phyloP scores from a whole-genome alignment of 2,797 vertebrate species.

The Sebastes nivosus region DNA sequence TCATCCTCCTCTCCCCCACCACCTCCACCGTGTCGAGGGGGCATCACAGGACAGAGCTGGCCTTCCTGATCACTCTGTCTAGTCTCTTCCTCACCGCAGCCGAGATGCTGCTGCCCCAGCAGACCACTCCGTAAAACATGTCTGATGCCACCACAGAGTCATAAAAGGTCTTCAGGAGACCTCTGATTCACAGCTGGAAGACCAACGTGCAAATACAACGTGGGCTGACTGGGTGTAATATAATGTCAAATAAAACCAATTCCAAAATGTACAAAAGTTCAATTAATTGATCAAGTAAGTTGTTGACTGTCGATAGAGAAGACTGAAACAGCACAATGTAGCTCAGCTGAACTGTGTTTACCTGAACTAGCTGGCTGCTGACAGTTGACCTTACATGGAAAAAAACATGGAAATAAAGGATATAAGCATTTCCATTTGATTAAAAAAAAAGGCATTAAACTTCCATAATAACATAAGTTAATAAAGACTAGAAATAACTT shows the following conservation, averaged over 20 bases:
- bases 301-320: rapidly evolving
- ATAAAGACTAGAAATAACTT: background rate
- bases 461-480: background rate
- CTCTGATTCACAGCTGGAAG: background rate
- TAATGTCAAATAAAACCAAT: background rate
- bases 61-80: too few species aligned
- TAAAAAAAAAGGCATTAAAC: too few species aligned
- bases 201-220: background rate
- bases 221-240: background rate
- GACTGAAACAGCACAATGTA: background rate
- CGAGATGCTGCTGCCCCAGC: too few species aligned
- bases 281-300: background rate
- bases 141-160: too few species aligned
- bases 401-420: background rate
- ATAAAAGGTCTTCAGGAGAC: too few species aligned
- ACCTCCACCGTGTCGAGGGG: too few species aligned
- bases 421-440: too few species aligned
- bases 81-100: too few species aligned
- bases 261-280: background rate
- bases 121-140: too few species aligned
- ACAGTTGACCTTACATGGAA: background rate
- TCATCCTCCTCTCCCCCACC: too few species aligned
- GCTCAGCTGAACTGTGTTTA: background rate
- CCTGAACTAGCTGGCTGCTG: background rate
- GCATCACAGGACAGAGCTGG: too few species aligned